Base-by-base conservation (phyloP, 2,888 invertebrate genomes). In the Ferrisia virgata region DNA sequence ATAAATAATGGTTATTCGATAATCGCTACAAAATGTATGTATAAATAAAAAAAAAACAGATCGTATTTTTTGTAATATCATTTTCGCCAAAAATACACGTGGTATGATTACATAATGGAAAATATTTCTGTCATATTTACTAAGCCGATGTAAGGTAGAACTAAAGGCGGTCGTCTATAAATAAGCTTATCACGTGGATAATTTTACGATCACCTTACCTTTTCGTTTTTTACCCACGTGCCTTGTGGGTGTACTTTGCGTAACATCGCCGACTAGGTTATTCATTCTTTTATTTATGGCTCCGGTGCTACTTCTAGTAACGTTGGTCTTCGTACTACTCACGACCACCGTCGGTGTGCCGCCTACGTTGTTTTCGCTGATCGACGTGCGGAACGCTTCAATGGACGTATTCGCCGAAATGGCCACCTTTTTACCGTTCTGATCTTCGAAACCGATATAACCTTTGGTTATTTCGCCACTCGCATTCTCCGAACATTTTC, bases 401-500 rank as follows among this genome's bases (percentile, higher is more conserved):
- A 47, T 58, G 1, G 84, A 47, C 18, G 79, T 31, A 13, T 78
- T 31, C 6, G 69, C 31, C 31, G 82, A 39, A 6, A 28, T 58
- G 2, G 78, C 58, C 28, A 64, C 36, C 18, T 76, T 78, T 72
- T 84, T 81, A 3, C 40, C 64, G 47, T 85, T 84, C 28, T 58
- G 84, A 22, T 53, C 53, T 79, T 82, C 69, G 78, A 79, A 82
- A 79, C 81, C 79, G 76, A 82, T 81, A 36, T 36, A 33, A 11
- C 79, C 69, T 85, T 81, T 64, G 31, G 33, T 31, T 43, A n/a
- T 31, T 28, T 79, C 64, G 28, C 58, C n/a, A 22, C 18, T 40
- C 15, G 39, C 18, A 39, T 58, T 81, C n/a, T 92, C 92, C 81
- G 91, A 92, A 87, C 91, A 91, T 88, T 92, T 92, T 86, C 92